Conservation (phyloP, 1,140 invertebrate species). For the Drosophila ercepeae region DNA sequence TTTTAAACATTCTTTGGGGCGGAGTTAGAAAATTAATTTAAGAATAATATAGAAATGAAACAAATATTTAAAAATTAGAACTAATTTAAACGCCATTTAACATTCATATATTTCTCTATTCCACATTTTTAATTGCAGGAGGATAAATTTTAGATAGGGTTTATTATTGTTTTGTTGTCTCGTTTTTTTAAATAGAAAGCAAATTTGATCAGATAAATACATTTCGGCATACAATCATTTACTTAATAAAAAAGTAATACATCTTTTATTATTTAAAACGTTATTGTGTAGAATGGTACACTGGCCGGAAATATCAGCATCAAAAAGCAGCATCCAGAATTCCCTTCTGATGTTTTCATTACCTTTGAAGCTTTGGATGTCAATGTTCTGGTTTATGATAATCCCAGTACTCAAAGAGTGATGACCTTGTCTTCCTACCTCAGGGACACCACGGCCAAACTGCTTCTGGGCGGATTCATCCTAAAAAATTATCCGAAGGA, state of each 20-base stretch:
- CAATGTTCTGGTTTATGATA: slow-evolving; percentile 70
- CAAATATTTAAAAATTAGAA: not conserved
- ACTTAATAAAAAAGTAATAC: no score
- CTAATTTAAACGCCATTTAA: not conserved
- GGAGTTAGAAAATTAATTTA: slow-evolving; percentile 12
- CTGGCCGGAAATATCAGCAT: slow-evolving; percentile 92
- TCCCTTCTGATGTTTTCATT: slow-evolving; percentile 91
- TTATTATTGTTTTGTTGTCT: no score
- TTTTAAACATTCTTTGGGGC: slow-evolving; percentile 5
- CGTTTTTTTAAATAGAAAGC: no score
- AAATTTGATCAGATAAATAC: not conserved
- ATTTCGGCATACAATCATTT: no score
- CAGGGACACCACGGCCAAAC: slow-evolving; percentile 40
- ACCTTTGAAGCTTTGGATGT: slow-evolving; percentile 88
- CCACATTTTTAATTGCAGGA: not conserved
- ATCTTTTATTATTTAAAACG: not conserved
- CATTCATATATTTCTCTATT: not conserved
- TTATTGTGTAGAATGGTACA: slow-evolving; percentile 85
- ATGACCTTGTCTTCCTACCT: slow-evolving; percentile 59
- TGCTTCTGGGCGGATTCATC: slow-evolving; percentile 66
- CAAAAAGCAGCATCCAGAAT: slow-evolving; percentile 88
- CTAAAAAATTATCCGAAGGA: slow-evolving; percentile 53
- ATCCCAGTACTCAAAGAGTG: slow-evolving; percentile 23
- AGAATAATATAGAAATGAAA: not conserved
- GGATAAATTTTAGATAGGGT: not conserved